These are phyloP conservation scores for Takifugu flavidus DNA, from an alignment of 2,113 vertebrate genomes.

Conservation along the genomic window DNA sequence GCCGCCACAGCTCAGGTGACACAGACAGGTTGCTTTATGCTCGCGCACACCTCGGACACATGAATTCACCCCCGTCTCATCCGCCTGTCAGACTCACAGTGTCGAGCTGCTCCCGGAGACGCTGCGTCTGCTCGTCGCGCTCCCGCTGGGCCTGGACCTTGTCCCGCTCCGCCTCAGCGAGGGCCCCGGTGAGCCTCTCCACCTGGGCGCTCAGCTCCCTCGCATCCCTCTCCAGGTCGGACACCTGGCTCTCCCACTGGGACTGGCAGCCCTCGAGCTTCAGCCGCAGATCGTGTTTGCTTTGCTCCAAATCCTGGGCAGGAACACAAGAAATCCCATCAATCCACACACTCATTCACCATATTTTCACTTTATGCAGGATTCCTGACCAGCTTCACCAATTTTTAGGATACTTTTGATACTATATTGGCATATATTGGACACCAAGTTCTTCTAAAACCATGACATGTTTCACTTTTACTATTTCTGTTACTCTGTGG, in stretches of 20 bases:
- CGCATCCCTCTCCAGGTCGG: conserved; percentile 72
- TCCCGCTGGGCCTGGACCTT: conserved; percentile 54
- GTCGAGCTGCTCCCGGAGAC: conserved; percentile 68
- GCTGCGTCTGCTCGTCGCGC: conserved; percentile 52
- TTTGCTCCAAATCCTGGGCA: conserved; percentile 75
- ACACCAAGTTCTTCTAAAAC: too few species aligned
- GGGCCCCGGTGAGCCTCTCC: conserved; percentile 58
- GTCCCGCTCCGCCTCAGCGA: conserved; percentile 61
- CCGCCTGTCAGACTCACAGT: conserved; percentile 57
- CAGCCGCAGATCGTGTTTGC: conserved; percentile 65
- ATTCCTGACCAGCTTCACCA: not conserved
- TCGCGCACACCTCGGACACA: too few species aligned
- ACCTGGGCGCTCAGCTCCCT: conserved; percentile 66
- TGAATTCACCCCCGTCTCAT: too few species aligned
- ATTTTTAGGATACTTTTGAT: too few species aligned
- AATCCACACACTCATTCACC: not conserved
- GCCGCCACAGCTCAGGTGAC: too few species aligned
- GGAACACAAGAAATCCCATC: not conserved
- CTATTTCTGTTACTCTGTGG: too few species aligned
- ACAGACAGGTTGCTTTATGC: too few species aligned
- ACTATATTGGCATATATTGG: too few species aligned
- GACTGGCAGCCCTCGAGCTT: conserved; percentile 69
- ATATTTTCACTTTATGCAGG: not conserved
- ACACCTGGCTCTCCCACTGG: conserved; percentile 76
- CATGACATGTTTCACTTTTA: too few species aligned